Evolutionary conservation across 2,888 invertebrate genomes (phyloP).

Genomic region (Ichneumoninae sp.): DNA sequence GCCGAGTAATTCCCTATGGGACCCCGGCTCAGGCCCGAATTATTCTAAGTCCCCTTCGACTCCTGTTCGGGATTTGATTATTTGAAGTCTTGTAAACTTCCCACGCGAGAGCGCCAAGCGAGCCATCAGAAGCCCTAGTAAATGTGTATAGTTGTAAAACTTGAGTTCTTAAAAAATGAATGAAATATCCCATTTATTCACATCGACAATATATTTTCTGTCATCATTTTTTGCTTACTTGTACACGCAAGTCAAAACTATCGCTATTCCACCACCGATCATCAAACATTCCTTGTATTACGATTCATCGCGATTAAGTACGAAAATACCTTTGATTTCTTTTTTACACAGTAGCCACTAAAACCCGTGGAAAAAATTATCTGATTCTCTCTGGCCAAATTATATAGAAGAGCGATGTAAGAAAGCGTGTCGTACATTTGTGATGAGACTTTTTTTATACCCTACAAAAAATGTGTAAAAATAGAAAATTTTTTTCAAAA

Average conservation of each 20-base stretch:
- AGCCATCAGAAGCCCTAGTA: not conserved
- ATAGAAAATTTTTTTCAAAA: not conserved
- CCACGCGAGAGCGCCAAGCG: too few species aligned
- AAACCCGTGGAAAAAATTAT: too few species aligned
- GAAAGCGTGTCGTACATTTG: too few species aligned
- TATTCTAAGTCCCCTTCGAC: too few species aligned
- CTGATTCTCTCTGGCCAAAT: too few species aligned
- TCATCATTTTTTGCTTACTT: not conserved
- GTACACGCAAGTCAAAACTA: not conserved
- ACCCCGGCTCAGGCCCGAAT: too few species aligned
- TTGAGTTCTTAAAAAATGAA: not conserved
- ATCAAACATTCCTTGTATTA: not conserved
- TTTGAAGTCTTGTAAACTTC: not conserved
- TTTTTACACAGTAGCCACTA: not conserved
- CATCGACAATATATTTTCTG: not conserved
- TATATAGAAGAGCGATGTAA: too few species aligned
- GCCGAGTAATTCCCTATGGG: too few species aligned
- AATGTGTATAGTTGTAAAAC: not conserved
- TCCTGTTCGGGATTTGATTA: not conserved
- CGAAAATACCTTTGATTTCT: not conserved
- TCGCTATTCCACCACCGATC: not conserved
- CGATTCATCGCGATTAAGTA: not conserved
- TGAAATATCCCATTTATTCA: constrained; percentile 17
- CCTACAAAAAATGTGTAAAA: not conserved
- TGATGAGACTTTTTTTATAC: too few species aligned